A percentile compares a stretch with the other conserved stretches of the same genome.
phyloP scores from a whole-genome alignment of 2,888 invertebrate genomes.

The Oegoconia quadripuncta region DNA sequence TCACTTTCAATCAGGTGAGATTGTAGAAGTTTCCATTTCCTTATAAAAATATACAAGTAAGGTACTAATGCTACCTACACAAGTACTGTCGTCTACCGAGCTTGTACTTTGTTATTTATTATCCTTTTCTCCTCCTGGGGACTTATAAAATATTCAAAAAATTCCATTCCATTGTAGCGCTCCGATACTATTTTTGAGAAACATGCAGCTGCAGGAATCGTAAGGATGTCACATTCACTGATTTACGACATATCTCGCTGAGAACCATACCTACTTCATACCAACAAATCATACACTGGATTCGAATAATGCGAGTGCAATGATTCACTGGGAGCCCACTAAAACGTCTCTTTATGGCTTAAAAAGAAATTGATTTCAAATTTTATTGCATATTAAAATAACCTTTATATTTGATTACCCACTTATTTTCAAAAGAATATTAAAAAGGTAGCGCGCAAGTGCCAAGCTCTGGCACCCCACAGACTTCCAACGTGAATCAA shows the following conservation, averaged over 20 bases:
- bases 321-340: conserved; percentile 59
- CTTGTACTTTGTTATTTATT: too few species aligned
- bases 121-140: conserved; percentile 10
- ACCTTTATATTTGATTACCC: conserved; percentile 67
- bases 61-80: too few species aligned
- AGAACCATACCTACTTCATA: conserved; percentile 55
- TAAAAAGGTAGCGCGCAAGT: conserved; percentile 32
- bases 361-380: conserved; percentile 70
- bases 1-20: too few species aligned
- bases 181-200: conserved; percentile 49
- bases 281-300: conserved; percentile 61
- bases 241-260: conserved; percentile 69
- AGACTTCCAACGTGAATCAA: conserved; percentile 56
- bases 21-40: too few species aligned
- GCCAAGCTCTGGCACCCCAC: conserved; percentile 47
- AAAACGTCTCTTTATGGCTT: conserved; percentile 59
- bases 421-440: conserved; percentile 47
- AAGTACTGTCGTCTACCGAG: too few species aligned
- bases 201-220: conserved; percentile 54
- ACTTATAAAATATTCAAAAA: conserved; percentile 27
- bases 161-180: conserved; percentile 24
- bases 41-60: too few species aligned
- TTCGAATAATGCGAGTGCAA: conserved; percentile 40
- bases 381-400: conserved; percentile 76
- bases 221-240: conserved; percentile 56